A percentile compares a stretch with the other conserved stretches of the same genome.
phyloP scores from a whole-genome alignment of 2,888 invertebrate genomes.

The Tinea trinotella region DNA sequence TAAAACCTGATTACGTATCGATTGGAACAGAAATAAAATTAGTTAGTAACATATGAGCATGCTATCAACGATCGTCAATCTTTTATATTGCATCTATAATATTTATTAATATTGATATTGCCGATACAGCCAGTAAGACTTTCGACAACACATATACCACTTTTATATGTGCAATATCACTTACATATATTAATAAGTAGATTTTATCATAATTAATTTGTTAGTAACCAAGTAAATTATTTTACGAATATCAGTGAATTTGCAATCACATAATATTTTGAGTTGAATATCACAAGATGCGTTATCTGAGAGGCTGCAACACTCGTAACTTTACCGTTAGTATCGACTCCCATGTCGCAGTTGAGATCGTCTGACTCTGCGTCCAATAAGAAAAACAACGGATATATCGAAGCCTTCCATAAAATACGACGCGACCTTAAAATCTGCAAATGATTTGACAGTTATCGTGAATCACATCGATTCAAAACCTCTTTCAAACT shows the following conservation, averaged over 20 bases:
- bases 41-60: conserved; percentile 12
- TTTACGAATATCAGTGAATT: not conserved
- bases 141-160: not conserved
- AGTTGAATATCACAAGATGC: conserved; percentile 26
- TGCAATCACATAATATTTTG: not conserved
- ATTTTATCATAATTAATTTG: not conserved
- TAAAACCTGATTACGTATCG: conserved; percentile 16
- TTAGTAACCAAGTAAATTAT: not conserved
- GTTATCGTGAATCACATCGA: conserved; percentile 10
- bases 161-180: too few relatives aligned
- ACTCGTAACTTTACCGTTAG: conserved; percentile 32
- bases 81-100: conserved; percentile 1
- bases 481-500: too few relatives aligned
- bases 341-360: not conserved
- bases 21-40: conserved; percentile 18
- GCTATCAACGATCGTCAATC: conserved; percentile 16
- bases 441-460: not conserved
- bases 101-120: conserved; percentile 15
- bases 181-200: not conserved
- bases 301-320: conserved; percentile 38
- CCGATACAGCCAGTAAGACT: not conserved
- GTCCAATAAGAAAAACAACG: conserved; percentile 19
- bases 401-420: conserved; percentile 20
- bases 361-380: conserved; percentile 5
- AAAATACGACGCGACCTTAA: conserved; percentile 24